Conservation (phyloP, 2,113 vertebrate species). For the Pelecanus crispus region DNA sequence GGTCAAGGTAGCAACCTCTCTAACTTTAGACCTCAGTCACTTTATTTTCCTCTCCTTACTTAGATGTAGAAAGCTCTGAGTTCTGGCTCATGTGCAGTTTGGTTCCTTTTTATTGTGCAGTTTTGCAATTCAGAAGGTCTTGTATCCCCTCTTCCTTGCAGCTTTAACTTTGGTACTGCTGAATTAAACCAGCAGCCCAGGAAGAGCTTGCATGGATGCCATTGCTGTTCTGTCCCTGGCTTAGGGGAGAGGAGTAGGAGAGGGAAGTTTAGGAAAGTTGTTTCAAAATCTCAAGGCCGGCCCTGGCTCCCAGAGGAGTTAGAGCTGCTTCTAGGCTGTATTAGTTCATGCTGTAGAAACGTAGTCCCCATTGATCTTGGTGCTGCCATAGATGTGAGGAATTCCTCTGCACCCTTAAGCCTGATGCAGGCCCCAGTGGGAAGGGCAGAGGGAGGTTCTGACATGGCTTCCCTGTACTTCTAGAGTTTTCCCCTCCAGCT, state of each 20-base stretch:
- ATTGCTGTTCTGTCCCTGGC: background rate
- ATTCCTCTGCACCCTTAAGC: background rate
- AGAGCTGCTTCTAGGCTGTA: background rate
- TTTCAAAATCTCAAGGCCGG: background rate
- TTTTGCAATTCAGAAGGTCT: background rate
- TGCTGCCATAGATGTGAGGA: background rate
- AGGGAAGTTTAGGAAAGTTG: background rate
- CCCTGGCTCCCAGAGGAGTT: background rate
- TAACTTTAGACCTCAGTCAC: background rate
- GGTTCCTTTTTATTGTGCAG: background rate
- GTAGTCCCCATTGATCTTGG: background rate
- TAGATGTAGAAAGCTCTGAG: background rate
- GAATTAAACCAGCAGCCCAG: background rate
- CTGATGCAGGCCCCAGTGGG: background rate
- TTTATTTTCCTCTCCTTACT: background rate
- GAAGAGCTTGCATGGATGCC: background rate
- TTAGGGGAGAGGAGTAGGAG: background rate
- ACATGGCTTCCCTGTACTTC: background rate
- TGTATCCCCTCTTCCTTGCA: background rate
- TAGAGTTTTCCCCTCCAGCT: background rate
- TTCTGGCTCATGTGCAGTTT: background rate
- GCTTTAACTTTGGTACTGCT: background rate
- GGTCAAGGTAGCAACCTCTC: background rate
- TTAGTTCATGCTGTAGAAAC: background rate
- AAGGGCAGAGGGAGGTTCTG: background rate